A percentile compares a stretch with the other conserved stretches of the same genome.
Evolutionary conservation across 2,888 invertebrate genomes (phyloP).

Genomic region (Rhagium mordax): DNA sequence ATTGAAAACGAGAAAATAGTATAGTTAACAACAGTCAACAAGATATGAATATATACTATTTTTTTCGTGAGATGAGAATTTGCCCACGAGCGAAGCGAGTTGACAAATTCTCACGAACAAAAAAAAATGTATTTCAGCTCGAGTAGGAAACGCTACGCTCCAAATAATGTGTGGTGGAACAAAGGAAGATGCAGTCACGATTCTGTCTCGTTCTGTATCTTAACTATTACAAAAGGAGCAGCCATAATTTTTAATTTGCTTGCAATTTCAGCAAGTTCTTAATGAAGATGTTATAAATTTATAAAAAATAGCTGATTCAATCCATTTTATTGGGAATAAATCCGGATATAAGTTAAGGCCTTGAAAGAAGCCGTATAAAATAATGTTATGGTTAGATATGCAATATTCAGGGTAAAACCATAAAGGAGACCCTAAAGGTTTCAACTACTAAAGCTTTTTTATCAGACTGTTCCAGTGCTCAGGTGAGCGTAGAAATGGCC

Average conservation of each 20-base stretch:
- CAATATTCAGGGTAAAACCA: conserved; percentile 39
- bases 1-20: no score
- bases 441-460: conserved; percentile 63
- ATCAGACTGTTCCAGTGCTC: conserved; percentile 62
- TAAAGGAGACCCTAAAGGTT: conserved; percentile 51
- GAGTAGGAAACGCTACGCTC: no score
- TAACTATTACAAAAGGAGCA: no score
- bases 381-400: conserved; percentile 42
- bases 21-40: no score
- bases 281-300: neutral
- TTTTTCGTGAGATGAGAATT: no score
- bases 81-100: no score
- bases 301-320: neutral
- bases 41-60: no score
- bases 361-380: conserved; percentile 39
- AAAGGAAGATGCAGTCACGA: no score
- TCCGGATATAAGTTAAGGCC: conserved; percentile 13
- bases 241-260: neutral
- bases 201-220: no score
- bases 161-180: no score
- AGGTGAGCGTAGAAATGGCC: conserved; percentile 64
- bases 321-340: conserved; percentile 11
- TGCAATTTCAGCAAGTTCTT: neutral
- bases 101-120: no score
- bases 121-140: no score